Evolutionary conservation across 1,140 invertebrate genomes (phyloP).

Genomic region (Spodoptera litura): DNA sequence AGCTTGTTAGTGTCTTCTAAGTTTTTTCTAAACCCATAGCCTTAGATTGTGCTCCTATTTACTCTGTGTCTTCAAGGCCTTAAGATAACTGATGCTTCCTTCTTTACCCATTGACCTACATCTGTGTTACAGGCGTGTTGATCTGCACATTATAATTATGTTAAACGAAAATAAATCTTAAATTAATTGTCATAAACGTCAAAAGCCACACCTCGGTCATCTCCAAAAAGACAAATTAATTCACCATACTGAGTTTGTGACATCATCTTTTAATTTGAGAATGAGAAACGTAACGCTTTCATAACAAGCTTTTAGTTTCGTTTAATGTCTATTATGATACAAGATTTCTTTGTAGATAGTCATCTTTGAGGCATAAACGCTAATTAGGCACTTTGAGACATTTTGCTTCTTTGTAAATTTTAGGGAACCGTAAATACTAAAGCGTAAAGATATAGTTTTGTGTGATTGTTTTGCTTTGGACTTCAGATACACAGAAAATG

Average conservation of each 20-base stretch:
- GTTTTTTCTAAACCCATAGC: not conserved
- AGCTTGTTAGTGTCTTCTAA: not conserved
- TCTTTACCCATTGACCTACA: too few relatives aligned
- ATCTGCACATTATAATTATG: too few relatives aligned
- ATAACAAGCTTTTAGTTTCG: slow-evolving; percentile 25
- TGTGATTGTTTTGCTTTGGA: too few relatives aligned
- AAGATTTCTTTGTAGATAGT: slow-evolving; percentile 1
- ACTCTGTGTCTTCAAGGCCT: too few relatives aligned
- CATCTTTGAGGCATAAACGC: not conserved
- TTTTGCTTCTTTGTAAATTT: not conserved
- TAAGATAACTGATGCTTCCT: too few relatives aligned
- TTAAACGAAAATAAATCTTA: too few relatives aligned
- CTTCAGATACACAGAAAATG: too few relatives aligned
- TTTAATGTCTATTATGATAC: slow-evolving; percentile 32
- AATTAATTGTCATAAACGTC: too few relatives aligned
- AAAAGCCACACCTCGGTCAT: not conserved
- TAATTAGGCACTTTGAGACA: slow-evolving; percentile 20
- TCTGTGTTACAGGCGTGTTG: too few relatives aligned
- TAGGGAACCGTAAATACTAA: not conserved
- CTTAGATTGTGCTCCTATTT: too few relatives aligned
- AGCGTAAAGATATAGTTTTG: too few relatives aligned
- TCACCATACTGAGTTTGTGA: not conserved
- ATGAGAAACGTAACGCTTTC: slow-evolving; percentile 4
- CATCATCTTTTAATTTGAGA: not conserved
- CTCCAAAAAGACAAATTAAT: not conserved